phyloP scores from a whole-genome alignment of 37 sponge, comb jelly and placozoan species.

The Beroe ovata region DNA sequence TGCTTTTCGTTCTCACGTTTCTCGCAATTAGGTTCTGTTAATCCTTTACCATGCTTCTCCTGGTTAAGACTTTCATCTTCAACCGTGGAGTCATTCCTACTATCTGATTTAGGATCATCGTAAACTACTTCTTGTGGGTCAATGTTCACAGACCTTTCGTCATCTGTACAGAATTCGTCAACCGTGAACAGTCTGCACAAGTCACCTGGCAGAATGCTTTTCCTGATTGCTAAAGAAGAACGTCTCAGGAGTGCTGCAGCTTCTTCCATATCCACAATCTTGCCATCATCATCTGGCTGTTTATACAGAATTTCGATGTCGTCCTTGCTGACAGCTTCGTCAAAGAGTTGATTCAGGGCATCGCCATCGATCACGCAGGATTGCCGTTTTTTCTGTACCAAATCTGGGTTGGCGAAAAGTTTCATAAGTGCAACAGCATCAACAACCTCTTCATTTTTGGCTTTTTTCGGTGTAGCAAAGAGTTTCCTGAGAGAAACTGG shows the following conservation, averaged over 20 bases:
- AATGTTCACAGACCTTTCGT: neutral
- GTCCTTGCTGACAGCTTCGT: slow-evolving; percentile 9
- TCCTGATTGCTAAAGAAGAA: neutral
- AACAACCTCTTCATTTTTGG: neutral
- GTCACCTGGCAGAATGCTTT: slow-evolving; percentile 32
- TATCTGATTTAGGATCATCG: neutral
- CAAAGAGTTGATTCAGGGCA: slow-evolving; percentile 27
- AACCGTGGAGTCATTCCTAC: neutral
- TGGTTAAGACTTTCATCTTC: neutral
- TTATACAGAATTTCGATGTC: slow-evolving; percentile 19
- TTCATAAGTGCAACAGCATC: slow-evolving; percentile 55
- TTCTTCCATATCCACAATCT: neutral
- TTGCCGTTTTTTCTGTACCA: neutral
- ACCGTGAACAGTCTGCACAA: slow-evolving; percentile 38
- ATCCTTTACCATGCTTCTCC: neutral
- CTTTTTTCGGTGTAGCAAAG: neutral
- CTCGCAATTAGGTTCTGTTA: neutral
- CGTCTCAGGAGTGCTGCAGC: neutral
- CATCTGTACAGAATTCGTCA: neutral
- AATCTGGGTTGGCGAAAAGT: slow-evolving; percentile 42
- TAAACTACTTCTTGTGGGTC: neutral
- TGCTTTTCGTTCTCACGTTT: neutral
- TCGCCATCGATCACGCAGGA: slow-evolving; percentile 31
- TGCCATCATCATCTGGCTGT: neutral
- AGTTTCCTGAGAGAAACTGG: slow-evolving; percentile 20